phyloP scores from a whole-genome alignment of 2,888 invertebrate genomes.

The Galerucella calmariensis region DNA sequence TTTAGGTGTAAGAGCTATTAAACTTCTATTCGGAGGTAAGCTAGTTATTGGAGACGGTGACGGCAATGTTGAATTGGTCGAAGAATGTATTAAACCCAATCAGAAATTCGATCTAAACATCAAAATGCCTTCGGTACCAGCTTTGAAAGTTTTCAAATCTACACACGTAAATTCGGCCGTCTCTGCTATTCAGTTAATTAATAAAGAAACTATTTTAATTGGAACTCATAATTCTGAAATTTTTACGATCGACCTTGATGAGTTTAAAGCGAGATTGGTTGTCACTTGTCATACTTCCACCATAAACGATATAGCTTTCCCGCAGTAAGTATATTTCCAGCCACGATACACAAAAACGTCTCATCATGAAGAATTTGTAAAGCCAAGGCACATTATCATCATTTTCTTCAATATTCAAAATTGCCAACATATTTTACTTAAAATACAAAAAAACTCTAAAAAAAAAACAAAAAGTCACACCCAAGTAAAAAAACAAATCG shows the following conservation, averaged over 20 bases:
- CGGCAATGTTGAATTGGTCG: constrained; percentile 81
- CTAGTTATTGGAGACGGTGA: constrained; percentile 87
- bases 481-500: too few relatives aligned
- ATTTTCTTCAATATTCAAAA: too few relatives aligned
- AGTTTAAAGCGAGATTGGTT: constrained; percentile 76
- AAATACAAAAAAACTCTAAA: too few relatives aligned
- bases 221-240: constrained; percentile 86
- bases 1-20: constrained; percentile 74
- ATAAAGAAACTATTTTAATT: constrained; percentile 73
- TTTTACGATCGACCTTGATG: constrained; percentile 76
- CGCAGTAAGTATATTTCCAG: constrained; percentile 70
- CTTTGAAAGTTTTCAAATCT: constrained; percentile 63
- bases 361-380: too few relatives aligned
- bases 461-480: too few relatives aligned
- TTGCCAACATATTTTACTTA: too few relatives aligned
- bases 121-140: constrained; percentile 64
- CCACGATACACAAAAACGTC: background rate
- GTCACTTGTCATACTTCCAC: constrained; percentile 85
- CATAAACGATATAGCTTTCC: constrained; percentile 86
- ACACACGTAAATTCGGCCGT: constrained; percentile 75
- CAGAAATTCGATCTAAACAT: constrained; percentile 49
- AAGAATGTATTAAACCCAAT: constrained; percentile 56
- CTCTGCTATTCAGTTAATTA: constrained; percentile 78
- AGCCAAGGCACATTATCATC: too few relatives aligned
- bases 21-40: constrained; percentile 71